Evolutionary conservation across 2,888 invertebrate species (phyloP).

Genomic region (Eupithecia insigniata): DNA sequence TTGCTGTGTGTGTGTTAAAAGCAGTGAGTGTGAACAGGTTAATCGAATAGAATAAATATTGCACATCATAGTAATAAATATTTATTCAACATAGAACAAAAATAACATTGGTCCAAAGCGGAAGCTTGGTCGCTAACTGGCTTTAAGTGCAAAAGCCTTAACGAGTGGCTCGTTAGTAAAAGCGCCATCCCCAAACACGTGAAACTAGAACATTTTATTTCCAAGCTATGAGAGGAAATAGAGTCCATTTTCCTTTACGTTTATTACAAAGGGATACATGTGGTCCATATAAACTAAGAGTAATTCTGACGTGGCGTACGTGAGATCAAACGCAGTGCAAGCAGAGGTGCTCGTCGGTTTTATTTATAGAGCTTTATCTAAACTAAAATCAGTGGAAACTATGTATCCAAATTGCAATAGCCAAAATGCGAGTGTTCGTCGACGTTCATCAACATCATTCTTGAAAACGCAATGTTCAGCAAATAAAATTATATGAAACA

Average conservation of each 20-base stretch:
- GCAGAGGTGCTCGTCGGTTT: conserved; percentile 24
- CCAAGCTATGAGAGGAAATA: conserved; percentile 29
- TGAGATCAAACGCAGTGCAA: conserved; percentile 29
- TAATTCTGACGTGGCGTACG: conserved; percentile 30
- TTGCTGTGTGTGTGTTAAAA: neutral
- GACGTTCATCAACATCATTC: no score
- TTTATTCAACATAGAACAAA: conserved; percentile 9
- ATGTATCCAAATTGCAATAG: no score
- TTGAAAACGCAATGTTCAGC: conserved; percentile 11
- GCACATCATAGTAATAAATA: conserved; percentile 1
- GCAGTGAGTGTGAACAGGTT: neutral
- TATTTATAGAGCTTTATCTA: conserved; percentile 31
- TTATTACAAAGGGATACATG: conserved; percentile 34
- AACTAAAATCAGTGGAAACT: neutral
- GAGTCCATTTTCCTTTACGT: conserved; percentile 31
- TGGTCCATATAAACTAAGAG: conserved; percentile 34
- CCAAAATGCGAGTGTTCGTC: no score
- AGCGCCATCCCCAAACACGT: conserved; percentile 37
- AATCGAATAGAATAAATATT: neutral
- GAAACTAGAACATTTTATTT: conserved; percentile 36
- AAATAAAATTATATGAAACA: conserved; percentile 19
- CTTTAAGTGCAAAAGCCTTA: conserved; percentile 38
- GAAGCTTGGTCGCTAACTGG: conserved; percentile 34
- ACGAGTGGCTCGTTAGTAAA: conserved; percentile 38
- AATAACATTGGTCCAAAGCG: conserved; percentile 28